phyloP scores from a whole-genome alignment of 2,113 vertebrate species.

The Syngnathoides biaculeatus region DNA sequence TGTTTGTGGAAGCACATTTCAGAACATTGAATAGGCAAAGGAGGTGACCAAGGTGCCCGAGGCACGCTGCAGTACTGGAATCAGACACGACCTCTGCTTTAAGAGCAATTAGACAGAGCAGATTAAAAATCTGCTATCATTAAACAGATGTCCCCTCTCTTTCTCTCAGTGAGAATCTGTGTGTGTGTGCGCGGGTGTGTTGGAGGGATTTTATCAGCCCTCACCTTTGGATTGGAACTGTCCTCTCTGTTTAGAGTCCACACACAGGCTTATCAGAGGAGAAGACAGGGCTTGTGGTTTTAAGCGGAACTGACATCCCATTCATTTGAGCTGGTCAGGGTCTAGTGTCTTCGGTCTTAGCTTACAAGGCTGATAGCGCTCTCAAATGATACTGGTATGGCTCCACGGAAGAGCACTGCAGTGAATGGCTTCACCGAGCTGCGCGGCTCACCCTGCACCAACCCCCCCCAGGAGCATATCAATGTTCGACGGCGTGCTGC shows the following conservation, averaged over 20 bases:
- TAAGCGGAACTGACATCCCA: conserved; percentile 72
- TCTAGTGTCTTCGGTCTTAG: conserved; percentile 69
- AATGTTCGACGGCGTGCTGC: conserved; percentile 9
- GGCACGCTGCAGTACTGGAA: conserved; percentile 30
- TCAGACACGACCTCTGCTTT: conserved; percentile 38
- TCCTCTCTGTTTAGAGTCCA: conserved; percentile 61
- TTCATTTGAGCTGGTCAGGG: conserved; percentile 70
- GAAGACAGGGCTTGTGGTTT: conserved; percentile 48
- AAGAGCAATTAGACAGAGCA: conserved; percentile 52
- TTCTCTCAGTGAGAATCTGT: conserved; percentile 7
- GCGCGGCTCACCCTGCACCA: conserved; percentile 11
- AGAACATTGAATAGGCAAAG: conserved; percentile 22
- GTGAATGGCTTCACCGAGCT: conserved; percentile 33
- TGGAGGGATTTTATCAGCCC: conserved; percentile 46
- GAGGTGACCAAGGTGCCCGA: conserved; percentile 36
- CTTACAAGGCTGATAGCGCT: conserved; percentile 64
- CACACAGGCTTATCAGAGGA: conserved; percentile 28
- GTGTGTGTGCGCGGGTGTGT: not conserved
- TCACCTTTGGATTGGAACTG: conserved; percentile 58
- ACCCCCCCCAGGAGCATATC: not conserved
- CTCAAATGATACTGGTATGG: conserved; percentile 66
- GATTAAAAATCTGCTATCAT: conserved; percentile 61
- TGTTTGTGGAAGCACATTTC: conserved; percentile 10
- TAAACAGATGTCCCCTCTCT: conserved; percentile 51
- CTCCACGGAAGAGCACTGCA: conserved; percentile 57